Base-by-base conservation (phyloP, 1,140 invertebrate genomes). In the Meloidogyne chitwoodi region DNA sequence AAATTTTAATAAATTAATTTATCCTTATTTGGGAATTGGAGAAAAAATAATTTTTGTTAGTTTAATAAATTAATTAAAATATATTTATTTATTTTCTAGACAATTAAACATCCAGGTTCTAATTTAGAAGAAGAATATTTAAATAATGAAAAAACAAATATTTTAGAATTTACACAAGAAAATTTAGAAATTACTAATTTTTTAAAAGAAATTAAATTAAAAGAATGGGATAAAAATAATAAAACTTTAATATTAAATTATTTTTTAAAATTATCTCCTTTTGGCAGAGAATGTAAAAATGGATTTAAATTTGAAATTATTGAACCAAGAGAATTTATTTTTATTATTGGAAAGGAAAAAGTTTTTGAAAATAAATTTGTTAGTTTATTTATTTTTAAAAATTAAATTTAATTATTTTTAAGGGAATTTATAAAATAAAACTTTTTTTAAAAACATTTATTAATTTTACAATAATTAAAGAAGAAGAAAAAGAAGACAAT, bases 31-130 rank as follows among this genome's bases (percentile, higher is more conserved):
- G 26, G 71, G 48, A 12, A 26, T 14, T 61, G 26, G 22, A 24
- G 71, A 64, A 16, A 72, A 72, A 61, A 73, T 73, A 31, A 12
- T 24, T 38, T 63, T 73, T 73, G 71, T 73, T 56, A 10, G 16
- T 26, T n/a, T 56, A n/a, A n/a, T 44, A 2, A 16, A 16, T 44
- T 56, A 48, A 48, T 4, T 48, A 19, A 19, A n/a, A n/a, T 56
- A 19, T 31, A n/a, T n/a, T 19, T 6, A 29, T 4, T 8, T 8
- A 16, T 65, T 14, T 27, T 41, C 12, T 6, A 67, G 65, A 67
- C 22, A 22, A 22, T 26, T 22, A 31, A 22, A 67, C 65, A 67
- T 67, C 65, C 65, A 31, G 65, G 65, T 22, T 24, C 5, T 67
- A 22, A 67, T 31, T 56, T 56, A 16, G 19, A 31, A 26, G 62